A percentile compares a stretch with the other conserved stretches of the same genome.
These are phyloP conservation scores for Pungitius pungitius DNA, from an alignment of 2,113 vertebrate genomes.

Conservation along the genomic window DNA sequence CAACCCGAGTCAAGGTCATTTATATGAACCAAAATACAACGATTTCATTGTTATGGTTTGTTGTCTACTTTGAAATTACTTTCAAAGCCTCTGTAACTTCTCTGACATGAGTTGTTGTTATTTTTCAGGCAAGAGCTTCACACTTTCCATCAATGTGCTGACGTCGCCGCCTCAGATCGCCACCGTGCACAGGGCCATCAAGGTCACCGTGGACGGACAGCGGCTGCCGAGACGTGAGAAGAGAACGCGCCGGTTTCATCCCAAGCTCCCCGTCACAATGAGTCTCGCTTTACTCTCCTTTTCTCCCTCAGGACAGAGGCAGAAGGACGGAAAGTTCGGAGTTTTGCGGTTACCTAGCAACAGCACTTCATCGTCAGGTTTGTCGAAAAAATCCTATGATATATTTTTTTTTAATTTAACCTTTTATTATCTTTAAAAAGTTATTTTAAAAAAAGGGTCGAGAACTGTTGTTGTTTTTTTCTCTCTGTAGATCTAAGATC, in stretches of 20 bases:
- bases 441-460: too few species aligned
- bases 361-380: slow-evolving; percentile 49
- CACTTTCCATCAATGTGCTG: slow-evolving; percentile 69
- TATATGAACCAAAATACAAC: background rate
- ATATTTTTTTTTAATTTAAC: too few species aligned
- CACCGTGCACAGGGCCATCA: slow-evolving; percentile 68
- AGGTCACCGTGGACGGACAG: slow-evolving; percentile 75
- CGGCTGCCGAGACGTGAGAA: slow-evolving; percentile 68
- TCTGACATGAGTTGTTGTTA: background rate
- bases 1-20: background rate
- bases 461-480: background rate
- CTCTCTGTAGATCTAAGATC: slow-evolving; percentile 59
- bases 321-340: slow-evolving; percentile 62
- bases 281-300: background rate
- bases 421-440: too few species aligned
- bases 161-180: slow-evolving; percentile 72
- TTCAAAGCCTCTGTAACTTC: background rate
- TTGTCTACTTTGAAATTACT: background rate
- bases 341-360: slow-evolving; percentile 39
- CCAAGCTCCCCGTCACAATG: background rate
- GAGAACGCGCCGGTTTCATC: background rate
- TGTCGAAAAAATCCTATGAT: background rate
- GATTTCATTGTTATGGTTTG: background rate
- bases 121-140: slow-evolving; percentile 69
- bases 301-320: slow-evolving; percentile 63